A percentile compares a stretch with the other conserved stretches of the same genome.
Conservation (phyloP, 2,888 invertebrate genomes). For the Antheraea assamensis region DNA sequence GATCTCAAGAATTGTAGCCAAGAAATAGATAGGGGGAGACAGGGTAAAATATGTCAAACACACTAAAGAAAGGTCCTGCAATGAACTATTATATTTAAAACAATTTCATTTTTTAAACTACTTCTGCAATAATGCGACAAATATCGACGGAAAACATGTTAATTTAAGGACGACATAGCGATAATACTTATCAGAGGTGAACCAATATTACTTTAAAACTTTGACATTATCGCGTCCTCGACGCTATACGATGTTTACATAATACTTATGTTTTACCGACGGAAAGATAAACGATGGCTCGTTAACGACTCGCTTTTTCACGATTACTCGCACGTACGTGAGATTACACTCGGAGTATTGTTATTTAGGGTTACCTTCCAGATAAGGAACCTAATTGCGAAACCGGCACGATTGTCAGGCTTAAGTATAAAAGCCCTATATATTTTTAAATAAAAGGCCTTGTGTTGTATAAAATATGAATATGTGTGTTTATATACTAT, state of each 20-base stretch:
- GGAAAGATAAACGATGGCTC: background rate
- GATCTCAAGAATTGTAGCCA: too few relatives aligned
- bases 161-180: background rate
- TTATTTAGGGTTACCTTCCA: background rate
- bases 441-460: too few relatives aligned
- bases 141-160: background rate
- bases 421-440: too few relatives aligned
- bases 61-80: too few relatives aligned
- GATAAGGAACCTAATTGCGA: too few relatives aligned
- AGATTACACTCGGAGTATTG: background rate
- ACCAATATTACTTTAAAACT: background rate
- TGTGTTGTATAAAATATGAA: too few relatives aligned
- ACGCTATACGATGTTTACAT: background rate
- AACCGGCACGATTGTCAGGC: too few relatives aligned
- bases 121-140: background rate
- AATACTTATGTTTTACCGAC: background rate
- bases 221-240: constrained; percentile 9
- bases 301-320: background rate
- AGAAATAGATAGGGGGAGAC: too few relatives aligned
- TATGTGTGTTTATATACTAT: too few relatives aligned
- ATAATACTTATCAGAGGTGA: background rate
- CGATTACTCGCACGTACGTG: background rate
- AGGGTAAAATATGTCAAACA: too few relatives aligned
- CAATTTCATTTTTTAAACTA: too few relatives aligned
- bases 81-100: too few relatives aligned